phyloP scores from a whole-genome alignment of 2,113 vertebrate species.

The Cebidichthys violaceus region DNA sequence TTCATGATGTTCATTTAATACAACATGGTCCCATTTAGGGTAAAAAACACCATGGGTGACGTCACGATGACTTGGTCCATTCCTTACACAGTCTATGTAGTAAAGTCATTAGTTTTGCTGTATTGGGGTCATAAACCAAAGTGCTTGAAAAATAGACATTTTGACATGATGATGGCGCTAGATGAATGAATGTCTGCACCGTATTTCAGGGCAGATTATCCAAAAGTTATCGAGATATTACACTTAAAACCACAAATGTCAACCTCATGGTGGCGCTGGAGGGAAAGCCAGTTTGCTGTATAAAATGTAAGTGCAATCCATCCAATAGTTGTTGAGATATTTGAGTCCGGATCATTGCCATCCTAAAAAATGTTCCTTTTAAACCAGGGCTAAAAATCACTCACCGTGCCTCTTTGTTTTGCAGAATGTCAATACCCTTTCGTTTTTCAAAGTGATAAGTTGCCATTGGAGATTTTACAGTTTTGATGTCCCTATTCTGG shows the following conservation, averaged over 20 bases:
- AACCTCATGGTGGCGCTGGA: not conserved
- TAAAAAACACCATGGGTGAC: not conserved
- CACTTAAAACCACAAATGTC: slow-evolving; percentile 5
- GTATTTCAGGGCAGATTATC: too few relatives aligned
- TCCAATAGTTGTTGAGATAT: not conserved
- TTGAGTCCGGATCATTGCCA: slow-evolving; percentile 5
- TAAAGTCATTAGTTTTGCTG: not conserved
- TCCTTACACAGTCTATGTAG: not conserved
- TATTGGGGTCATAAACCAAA: not conserved
- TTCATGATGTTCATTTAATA: not conserved
- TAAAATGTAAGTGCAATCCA: not conserved
- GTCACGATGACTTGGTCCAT: not conserved
- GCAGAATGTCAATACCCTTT: slow-evolving; percentile 49
- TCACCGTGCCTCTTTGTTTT: slow-evolving; percentile 24
- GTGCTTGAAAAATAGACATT: not conserved
- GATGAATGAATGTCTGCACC: too few relatives aligned
- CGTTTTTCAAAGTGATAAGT: slow-evolving; percentile 55
- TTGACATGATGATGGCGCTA: too few relatives aligned
- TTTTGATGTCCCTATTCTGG: slow-evolving; percentile 72
- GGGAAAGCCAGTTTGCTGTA: not conserved
- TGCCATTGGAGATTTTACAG: slow-evolving; percentile 57
- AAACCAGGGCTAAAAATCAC: slow-evolving; percentile 5
- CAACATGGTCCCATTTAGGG: too few relatives aligned
- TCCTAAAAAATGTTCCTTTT: not conserved
- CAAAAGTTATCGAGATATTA: not conserved